These are phyloP conservation scores for Alexandromys fortis DNA, from an alignment of 2,113 vertebrate genomes.

Conservation along the genomic window DNA sequence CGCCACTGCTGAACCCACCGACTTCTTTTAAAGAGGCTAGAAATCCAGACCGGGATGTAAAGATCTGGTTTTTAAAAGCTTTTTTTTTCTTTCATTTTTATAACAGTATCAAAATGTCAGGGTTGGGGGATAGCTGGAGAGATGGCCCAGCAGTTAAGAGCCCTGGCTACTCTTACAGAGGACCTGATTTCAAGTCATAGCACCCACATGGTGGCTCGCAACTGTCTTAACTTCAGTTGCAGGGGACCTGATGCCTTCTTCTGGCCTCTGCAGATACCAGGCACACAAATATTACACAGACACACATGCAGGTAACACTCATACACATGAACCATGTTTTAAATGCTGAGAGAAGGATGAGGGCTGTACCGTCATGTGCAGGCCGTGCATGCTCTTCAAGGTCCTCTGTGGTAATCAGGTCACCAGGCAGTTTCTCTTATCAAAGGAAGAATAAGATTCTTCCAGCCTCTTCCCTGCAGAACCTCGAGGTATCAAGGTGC, in stretches of 20 bases:
- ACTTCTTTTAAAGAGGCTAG: constrained; percentile 58
- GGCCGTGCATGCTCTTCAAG: not conserved
- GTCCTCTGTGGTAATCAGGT: not conserved
- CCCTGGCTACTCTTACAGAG: not conserved
- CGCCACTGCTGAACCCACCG: not conserved
- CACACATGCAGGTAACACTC: not conserved
- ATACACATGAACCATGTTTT: not conserved
- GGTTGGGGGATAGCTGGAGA: not conserved
- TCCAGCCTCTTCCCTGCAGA: constrained; percentile 28
- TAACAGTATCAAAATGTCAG: constrained; percentile 25
- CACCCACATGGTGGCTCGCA: not conserved
- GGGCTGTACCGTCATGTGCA: not conserved
- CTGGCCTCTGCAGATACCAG: not conserved
- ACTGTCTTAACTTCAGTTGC: not conserved
- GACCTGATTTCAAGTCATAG: not conserved
- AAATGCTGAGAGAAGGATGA: not conserved
- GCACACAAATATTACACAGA: not conserved
- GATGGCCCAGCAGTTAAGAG: not conserved
- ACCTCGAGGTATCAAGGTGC: not conserved
- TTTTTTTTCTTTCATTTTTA: not conserved
- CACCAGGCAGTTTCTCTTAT: not conserved
- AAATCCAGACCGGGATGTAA: constrained; percentile 24
- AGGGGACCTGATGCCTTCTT: not conserved
- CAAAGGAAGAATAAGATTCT: constrained; percentile 7
- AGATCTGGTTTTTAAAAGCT: constrained; percentile 61